A percentile compares a stretch with the other conserved stretches of the same genome.
Conservation (phyloP, 1,140 invertebrate genomes). For the Bombus ignitus region DNA sequence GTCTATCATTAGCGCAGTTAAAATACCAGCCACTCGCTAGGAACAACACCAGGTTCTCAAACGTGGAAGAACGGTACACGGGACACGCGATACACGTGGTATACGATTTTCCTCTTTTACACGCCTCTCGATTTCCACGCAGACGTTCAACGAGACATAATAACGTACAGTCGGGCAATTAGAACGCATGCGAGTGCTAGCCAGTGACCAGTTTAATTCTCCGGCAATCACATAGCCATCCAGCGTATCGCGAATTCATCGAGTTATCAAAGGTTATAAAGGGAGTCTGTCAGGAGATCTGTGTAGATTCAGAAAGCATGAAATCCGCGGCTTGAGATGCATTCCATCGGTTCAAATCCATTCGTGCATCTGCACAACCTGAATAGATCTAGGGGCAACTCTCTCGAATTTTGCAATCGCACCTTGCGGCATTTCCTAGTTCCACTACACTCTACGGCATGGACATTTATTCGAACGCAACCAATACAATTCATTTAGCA, state of each 20-base stretch:
- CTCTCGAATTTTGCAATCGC: constrained; percentile 58
- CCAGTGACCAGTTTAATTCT: constrained; percentile 46
- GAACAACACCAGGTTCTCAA: not conserved
- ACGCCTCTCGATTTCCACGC: not conserved
- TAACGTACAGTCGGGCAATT: not conserved
- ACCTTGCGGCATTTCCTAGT: constrained; percentile 61
- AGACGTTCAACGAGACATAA: not conserved
- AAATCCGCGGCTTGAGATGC: constrained; percentile 14
- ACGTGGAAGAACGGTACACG: not conserved
- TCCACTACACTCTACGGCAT: constrained; percentile 15
- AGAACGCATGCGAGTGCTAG: not conserved
- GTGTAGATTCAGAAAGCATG: constrained; percentile 53
- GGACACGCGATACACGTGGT: not conserved
- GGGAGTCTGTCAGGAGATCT: constrained; percentile 20
- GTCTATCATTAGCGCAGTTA: too few relatives aligned
- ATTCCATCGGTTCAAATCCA: constrained; percentile 58
- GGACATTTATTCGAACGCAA: constrained; percentile 48
- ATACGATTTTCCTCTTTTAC: not conserved
- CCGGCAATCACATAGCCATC: constrained; percentile 27
- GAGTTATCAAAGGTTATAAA: constrained; percentile 60
- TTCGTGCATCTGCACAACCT: constrained; percentile 64
- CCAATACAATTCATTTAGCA: constrained; percentile 37
- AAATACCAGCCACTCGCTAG: too few relatives aligned
- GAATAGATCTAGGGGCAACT: constrained; percentile 33
- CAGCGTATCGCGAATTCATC: constrained; percentile 49